Base-by-base conservation (phyloP, 2,113 vertebrate genomes). In the Bos javanicus region DNA sequence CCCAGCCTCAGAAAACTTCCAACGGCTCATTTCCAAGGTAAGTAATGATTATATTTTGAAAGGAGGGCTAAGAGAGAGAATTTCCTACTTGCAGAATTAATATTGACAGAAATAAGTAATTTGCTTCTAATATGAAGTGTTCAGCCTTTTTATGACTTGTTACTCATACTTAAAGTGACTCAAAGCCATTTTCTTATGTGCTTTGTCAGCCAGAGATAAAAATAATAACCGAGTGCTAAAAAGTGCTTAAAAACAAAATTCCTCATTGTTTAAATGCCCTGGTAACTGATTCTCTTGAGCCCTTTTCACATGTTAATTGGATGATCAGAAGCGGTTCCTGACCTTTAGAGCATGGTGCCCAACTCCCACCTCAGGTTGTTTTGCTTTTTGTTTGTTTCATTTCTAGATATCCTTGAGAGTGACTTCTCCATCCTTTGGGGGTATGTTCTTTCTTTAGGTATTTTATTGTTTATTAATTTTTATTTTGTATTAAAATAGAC, bases 141-240 rank as follows among this genome's bases (percentile, higher is more conserved):
- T 81, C 26, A 80, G 11, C 87, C 46, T 92, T 95, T 71, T 6
- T n/a, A 10, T 74, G 30, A 33, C n/a, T 97, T 89, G 62, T 26
- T 76, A 43, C 5, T 76, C 39, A 43, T 76, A 52, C 78, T 86
- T 84, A 74, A 81, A 39, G 12, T 71, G 43, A 56, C 78, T 76
- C 14, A 94, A 97, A 95, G 23, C 25, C n/a, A 93, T n/a, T 93
- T 90, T 92, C 50, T 88, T 78, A 12, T 30, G 28, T 95, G 30
- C 56, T 78, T 94, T 82, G 48, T 94, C 76, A 91, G 62, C 87
- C 62, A 87, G 57, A 84, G 25, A 48, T 95, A 92, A 64, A 78
- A 84, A 67, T 36, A 83, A 54, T 56, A 92, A 78, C 46, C 71
- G 26, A 74, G 2, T 90, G 71, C 28, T 91, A 84, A 33, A 86